Conservation (phyloP, 2,797 vertebrate species). For the Myotis vivesi region DNA sequence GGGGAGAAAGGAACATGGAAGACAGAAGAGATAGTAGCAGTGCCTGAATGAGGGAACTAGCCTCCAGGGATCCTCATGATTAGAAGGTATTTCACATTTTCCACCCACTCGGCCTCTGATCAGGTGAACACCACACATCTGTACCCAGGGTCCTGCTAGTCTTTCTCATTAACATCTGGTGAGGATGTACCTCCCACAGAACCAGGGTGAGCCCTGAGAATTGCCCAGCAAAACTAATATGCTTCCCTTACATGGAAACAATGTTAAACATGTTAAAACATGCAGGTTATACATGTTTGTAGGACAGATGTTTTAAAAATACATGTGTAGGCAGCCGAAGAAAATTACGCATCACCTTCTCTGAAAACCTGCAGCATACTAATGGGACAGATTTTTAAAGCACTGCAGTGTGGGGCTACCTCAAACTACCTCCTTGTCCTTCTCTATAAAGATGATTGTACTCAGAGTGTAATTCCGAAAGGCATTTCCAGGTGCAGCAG, state of each 20-base stretch:
- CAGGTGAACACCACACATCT: too few species aligned
- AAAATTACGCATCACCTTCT: background rate
- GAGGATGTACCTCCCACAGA: background rate
- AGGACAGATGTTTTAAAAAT: background rate
- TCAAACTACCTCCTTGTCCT: background rate
- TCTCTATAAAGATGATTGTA: background rate
- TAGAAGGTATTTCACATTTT: background rate
- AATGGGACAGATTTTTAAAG: background rate
- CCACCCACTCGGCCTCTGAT: background rate
- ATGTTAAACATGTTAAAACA: background rate
- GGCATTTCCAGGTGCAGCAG: background rate
- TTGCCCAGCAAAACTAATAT: background rate
- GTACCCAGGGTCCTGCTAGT: too few species aligned
- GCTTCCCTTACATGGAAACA: background rate
- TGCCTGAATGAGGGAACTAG: background rate
- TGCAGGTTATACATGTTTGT: background rate
- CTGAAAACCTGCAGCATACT: background rate
- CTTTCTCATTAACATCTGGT: background rate
- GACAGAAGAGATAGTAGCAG: background rate
- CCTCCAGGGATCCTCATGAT: accelerated
- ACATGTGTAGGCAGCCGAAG: background rate
- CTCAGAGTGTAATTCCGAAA: background rate
- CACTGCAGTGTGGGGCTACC: background rate
- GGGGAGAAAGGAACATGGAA: background rate
- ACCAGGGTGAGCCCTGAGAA: background rate